Conservation (phyloP, 2,113 vertebrate species). For the Hucho hucho region DNA sequence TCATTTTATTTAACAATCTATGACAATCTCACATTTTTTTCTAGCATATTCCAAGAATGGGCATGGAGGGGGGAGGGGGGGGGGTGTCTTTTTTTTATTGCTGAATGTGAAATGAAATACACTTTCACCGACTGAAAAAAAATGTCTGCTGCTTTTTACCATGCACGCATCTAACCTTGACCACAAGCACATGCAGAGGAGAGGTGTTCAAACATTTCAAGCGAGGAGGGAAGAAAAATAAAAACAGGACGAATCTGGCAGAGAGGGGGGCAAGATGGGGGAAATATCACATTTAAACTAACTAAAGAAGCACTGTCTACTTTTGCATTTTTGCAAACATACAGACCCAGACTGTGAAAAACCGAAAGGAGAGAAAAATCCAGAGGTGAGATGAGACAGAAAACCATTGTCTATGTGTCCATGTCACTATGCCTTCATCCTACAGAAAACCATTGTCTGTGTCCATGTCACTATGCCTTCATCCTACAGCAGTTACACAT, state of each 20-base stretch:
- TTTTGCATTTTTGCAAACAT: slow-evolving; percentile 67
- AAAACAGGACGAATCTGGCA: slow-evolving; percentile 51
- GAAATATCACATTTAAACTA: slow-evolving; percentile 63
- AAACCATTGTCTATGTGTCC: slow-evolving; percentile 51
- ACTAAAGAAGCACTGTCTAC: slow-evolving; percentile 64
- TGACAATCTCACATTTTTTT: slow-evolving; percentile 89
- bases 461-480: slow-evolving; percentile 53
- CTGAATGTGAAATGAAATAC: slow-evolving; percentile 95
- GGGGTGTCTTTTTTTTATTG: slow-evolving; percentile 82
- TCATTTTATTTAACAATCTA: slow-evolving; percentile 86
- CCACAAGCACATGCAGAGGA: slow-evolving; percentile 96
- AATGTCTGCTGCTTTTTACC: slow-evolving; percentile 93
- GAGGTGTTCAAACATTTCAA: slow-evolving; percentile 78
- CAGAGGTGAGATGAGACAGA: slow-evolving; percentile 54
- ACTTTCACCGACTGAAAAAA: slow-evolving; percentile 87
- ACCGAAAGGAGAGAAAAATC: slow-evolving; percentile 46
- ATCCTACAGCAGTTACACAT: slow-evolving; percentile 47
- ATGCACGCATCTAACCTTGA: slow-evolving; percentile 99
- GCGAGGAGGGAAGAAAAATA: slow-evolving; percentile 59
- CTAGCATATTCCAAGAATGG: slow-evolving; percentile 86
- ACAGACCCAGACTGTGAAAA: slow-evolving; percentile 60
- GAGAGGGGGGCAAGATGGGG: slow-evolving; percentile 40
- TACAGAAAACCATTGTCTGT: slow-evolving; percentile 52
- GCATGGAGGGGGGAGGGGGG: slow-evolving; percentile 63
- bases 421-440: slow-evolving; percentile 56